Conservation (phyloP, 1,140 invertebrate genomes). For the Scaptomyza montana region DNA sequence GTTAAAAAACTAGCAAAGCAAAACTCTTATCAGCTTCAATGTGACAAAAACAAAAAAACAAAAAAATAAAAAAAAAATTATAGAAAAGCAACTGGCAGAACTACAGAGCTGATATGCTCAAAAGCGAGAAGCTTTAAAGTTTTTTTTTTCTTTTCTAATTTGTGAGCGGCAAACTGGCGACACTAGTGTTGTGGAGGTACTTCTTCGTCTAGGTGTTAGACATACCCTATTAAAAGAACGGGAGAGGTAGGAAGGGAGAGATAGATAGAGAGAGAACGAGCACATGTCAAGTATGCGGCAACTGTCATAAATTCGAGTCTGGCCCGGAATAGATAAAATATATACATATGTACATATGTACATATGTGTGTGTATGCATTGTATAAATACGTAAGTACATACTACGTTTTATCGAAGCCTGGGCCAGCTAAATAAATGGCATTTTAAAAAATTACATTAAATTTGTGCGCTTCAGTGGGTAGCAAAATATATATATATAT, state of each 20-base stretch:
- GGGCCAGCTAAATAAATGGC: slow-evolving; percentile 57
- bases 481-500: slow-evolving; percentile 71
- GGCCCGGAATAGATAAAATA: slow-evolving; percentile 65
- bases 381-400: slow-evolving; percentile 13
- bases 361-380: no score
- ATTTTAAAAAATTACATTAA: slow-evolving; percentile 81
- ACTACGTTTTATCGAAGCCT: slow-evolving; percentile 36
- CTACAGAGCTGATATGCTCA: slow-evolving; percentile 55
- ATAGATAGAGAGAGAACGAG: neutral
- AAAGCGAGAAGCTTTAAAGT: slow-evolving; percentile 64
- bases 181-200: slow-evolving; percentile 51
- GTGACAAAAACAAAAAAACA: slow-evolving; percentile 49
- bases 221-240: neutral
- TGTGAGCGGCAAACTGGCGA: slow-evolving; percentile 63
- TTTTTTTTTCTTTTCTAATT: slow-evolving; percentile 22
- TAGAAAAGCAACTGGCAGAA: slow-evolving; percentile 28
- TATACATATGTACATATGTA: slow-evolving; percentile 19
- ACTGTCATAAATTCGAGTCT: slow-evolving; percentile 78
- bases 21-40: slow-evolving; percentile 71
- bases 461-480: slow-evolving; percentile 77
- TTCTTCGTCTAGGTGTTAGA: slow-evolving; percentile 43
- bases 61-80: slow-evolving; percentile 6
- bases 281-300: slow-evolving; percentile 54
- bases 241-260: slow-evolving; percentile 5
- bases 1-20: slow-evolving; percentile 72